Evolutionary conservation across 2,797 vertebrate species (phyloP).

Genomic region (Oreonectes daqikongensis): DNA sequence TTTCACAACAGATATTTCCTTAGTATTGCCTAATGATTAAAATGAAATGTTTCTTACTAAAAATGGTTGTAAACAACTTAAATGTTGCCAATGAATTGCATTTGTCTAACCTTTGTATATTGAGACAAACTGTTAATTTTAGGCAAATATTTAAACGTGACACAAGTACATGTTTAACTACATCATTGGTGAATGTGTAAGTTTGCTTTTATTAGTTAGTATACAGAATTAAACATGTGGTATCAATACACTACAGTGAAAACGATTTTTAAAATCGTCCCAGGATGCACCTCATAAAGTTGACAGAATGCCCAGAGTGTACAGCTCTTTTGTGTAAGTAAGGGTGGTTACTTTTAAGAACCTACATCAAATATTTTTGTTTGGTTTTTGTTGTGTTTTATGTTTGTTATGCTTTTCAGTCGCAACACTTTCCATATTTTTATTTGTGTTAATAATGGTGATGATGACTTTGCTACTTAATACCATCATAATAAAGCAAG

Average conservation of each 20-base stretch:
- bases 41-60: neutral
- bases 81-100: neutral
- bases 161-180: neutral
- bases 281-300: too few relatives aligned
- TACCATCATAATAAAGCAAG: neutral
- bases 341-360: too few relatives aligned
- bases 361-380: too few relatives aligned
- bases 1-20: neutral
- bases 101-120: neutral
- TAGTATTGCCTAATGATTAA: neutral
- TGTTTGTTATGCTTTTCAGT: too few relatives aligned
- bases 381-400: too few relatives aligned
- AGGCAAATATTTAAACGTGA: neutral
- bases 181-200: neutral
- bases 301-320: too few relatives aligned
- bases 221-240: too few relatives aligned
- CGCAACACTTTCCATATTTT: too few relatives aligned
- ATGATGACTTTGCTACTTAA: too few relatives aligned
- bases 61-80: neutral
- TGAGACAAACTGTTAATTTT: neutral
- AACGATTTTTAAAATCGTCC: neutral
- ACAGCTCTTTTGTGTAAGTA: too few relatives aligned
- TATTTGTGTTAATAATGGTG: too few relatives aligned
- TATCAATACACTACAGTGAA: neutral
- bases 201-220: neutral